Conservation (phyloP, 2,888 invertebrate species). For the Macrosiphum euphorbiae region DNA sequence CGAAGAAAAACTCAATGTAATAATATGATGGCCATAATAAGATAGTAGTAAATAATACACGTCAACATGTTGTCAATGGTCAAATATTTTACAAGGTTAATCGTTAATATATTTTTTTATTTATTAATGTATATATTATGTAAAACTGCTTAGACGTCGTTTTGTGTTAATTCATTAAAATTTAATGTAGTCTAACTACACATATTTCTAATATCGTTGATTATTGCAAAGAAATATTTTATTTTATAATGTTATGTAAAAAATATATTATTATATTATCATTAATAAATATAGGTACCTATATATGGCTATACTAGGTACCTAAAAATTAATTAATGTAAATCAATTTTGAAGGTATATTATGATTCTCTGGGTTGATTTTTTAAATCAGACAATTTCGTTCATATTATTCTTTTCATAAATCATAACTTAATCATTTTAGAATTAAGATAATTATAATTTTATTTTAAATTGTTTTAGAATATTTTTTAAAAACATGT, state of each 20-base stretch:
- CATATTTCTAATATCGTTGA: background rate
- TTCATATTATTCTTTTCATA: background rate
- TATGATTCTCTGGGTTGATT: background rate
- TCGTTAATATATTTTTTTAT: background rate
- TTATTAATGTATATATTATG: background rate
- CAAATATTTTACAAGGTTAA: background rate
- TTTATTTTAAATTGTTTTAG: background rate
- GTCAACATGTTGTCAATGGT: background rate
- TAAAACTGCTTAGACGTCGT: background rate
- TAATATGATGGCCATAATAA: background rate
- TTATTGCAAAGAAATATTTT: background rate
- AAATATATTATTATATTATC: background rate
- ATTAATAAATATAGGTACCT: background rate
- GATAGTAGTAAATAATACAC: background rate
- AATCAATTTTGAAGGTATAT: background rate
- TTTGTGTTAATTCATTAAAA: background rate
- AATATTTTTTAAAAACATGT: background rate
- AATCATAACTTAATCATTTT: background rate
- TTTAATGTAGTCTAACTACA: background rate
- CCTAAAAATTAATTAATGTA: background rate
- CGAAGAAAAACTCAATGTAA: background rate
- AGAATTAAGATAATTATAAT: background rate
- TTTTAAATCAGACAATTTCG: background rate
- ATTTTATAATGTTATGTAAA: background rate
- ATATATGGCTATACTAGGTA: background rate